Base-by-base conservation (phyloP, 2,797 vertebrate species). In the Coccyzus lansbergi region DNA sequence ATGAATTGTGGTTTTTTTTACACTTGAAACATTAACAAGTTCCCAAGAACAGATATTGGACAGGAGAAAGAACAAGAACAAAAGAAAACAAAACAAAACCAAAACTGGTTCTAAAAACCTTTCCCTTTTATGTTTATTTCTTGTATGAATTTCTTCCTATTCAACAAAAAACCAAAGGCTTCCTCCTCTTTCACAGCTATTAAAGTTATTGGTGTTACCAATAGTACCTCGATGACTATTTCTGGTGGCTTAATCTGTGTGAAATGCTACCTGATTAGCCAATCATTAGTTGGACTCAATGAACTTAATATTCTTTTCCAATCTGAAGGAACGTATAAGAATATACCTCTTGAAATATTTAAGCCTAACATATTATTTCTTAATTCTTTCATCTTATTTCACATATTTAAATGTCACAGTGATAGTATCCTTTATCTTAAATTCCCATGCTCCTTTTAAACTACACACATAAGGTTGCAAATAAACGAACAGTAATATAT, bases 21-120 rank as follows among this genome's bases (percentile, higher is more conserved):
- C 22, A 36, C 64, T 65, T 69, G 52, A 88, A 88, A 69, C 83
- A 89, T 56, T 91, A 87, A 70, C 53, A 58, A 60, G 34, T 64
- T 40, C 26, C 36, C 40, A 12, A 83, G 15, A 85, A 29, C 20
- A 80, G 49, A 40, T 60, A 91, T 22, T 59, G 29, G 31, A 38
- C 24, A 20, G 13, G 26, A 12, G 9, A 18, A 46, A 21, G n/a
- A 10, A 17, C 6, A 49, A 8, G 16, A 6, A 28, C 31, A 2
- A 40, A 31, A n/a, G n/a, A n/a, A n/a, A n/a, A n/a, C n/a, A n/a
- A n/a, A n/a, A n/a, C n/a, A n/a, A n/a, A 9, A 38, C 38, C 38
- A 38, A 12, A 52, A 38, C 5, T 7, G 1, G 3, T 82, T 84
- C 31, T 69, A 56, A 71, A 76, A 63, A 28, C 4, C 36, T 55